phyloP scores from a whole-genome alignment of 2,888 invertebrate species.

The Trilocha varians region DNA sequence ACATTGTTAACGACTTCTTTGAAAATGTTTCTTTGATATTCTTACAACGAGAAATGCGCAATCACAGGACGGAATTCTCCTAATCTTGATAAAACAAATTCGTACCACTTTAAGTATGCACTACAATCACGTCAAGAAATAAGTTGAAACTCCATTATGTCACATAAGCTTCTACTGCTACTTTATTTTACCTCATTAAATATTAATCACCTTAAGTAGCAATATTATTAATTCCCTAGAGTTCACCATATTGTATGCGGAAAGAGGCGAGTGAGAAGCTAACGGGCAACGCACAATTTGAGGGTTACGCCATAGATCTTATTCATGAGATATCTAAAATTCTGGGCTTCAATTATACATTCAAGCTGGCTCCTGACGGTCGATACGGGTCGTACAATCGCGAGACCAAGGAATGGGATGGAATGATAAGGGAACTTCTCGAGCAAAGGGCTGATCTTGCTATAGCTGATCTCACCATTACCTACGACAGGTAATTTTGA shows the following conservation, averaged over 20 bases:
- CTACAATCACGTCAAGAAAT: too few relatives aligned
- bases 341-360: slow-evolving; percentile 90
- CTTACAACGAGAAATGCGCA: too few relatives aligned
- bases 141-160: too few relatives aligned
- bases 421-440: slow-evolving; percentile 89
- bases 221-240: slow-evolving; percentile 72
- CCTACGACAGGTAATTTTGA: slow-evolving; percentile 90
- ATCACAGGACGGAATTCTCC: too few relatives aligned
- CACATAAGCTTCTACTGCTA: too few relatives aligned
- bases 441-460: slow-evolving; percentile 96
- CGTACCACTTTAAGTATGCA: too few relatives aligned
- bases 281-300: slow-evolving; percentile 92
- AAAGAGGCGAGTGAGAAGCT: slow-evolving; percentile 89
- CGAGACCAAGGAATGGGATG: slow-evolving; percentile 91
- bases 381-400: slow-evolving; percentile 87
- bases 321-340: slow-evolving; percentile 92
- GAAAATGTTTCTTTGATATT: too few relatives aligned
- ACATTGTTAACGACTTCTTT: too few relatives aligned
- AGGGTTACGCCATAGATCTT: slow-evolving; percentile 95
- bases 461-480: slow-evolving; percentile 97
- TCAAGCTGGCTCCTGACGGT: slow-evolving; percentile 88
- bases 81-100: too few relatives aligned
- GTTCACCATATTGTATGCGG: slow-evolving; percentile 96
- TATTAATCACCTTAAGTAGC: too few relatives aligned
- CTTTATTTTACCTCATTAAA: too few relatives aligned